Evolutionary conservation across 1,140 invertebrate species (phyloP), one percentile per base, ranked within the genome.

Genomic region (Megalopta genalis): DNA sequence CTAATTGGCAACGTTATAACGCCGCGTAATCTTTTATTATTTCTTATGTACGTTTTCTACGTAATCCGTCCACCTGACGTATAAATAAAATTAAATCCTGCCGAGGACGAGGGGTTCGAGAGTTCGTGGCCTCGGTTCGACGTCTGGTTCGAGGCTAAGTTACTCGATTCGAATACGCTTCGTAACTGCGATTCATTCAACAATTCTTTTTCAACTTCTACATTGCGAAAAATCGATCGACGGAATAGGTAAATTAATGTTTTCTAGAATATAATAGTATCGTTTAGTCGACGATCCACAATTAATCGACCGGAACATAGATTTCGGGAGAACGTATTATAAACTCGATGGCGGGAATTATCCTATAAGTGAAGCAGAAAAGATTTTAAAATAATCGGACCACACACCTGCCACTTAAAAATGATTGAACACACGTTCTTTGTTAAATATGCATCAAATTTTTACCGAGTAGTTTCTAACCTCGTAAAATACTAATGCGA

Each of bases 51-150:
- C 12, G 32, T 85, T 77, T 80, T 8, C 21, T 27, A 23, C 37
- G 23, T 64, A 84, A 86, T 66, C 62, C 64, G 49, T 54, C 46
- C 46, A 67, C 71, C 9, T 57, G 60, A 62, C 52, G n/a, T 83
- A 79, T 85, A 80, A 86, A 86, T 86, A 84, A 85, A 89, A 91
- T 88, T 86, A 82, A 84, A 87, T 86, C 80, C 46, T 72, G 78
- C 71, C 46, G 77, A 83, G 75, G 86, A 91, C 86, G 93, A 94
- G 94, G 94, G 94, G 93, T 94, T 94, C 92, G 94, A 94, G 94
- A 94, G 94, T 94, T 93, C 91, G 85, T 80, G 57, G 77, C 62
- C 64, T 76, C 39, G 59, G 59, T 82, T 37, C 10, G 69, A 63
- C 76, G 89, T 90, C 92, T 88, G 91, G 86, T 93, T 91, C 89